Conservation (phyloP, 1,140 invertebrate species). For the Saccostrea cuccullata region DNA sequence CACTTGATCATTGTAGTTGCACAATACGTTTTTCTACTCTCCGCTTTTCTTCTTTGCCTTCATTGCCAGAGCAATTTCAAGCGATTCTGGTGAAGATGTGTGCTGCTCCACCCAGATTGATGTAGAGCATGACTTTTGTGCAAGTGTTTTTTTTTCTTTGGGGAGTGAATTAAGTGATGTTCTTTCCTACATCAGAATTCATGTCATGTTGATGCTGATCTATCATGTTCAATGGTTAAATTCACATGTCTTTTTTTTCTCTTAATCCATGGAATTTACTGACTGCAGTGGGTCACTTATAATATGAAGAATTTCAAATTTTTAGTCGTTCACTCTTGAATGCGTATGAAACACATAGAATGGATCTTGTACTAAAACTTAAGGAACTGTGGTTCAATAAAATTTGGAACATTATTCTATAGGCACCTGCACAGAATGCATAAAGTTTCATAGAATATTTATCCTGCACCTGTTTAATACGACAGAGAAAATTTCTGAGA, state of each 20-base stretch:
- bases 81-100: not conserved
- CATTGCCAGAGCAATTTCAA: not conserved
- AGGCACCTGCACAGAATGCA: not conserved
- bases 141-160: not conserved
- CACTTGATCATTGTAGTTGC: not conserved
- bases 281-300: too few species aligned
- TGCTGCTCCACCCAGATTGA: conserved; percentile 22
- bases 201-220: not conserved
- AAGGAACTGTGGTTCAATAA: too few species aligned
- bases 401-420: not conserved
- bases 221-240: not conserved
- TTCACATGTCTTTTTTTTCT: not conserved
- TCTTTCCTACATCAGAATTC: not conserved
- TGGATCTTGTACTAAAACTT: too few species aligned
- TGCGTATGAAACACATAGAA: too few species aligned
- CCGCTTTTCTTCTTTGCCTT: not conserved
- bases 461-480: conserved; percentile 1
- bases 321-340: too few species aligned
- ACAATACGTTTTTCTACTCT: not conserved
- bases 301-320: too few species aligned
- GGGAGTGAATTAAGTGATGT: not conserved
- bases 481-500: not conserved
- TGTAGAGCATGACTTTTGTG: conserved; percentile 18
- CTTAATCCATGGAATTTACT: not conserved
- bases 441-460: not conserved